These are phyloP conservation scores for Suricata suricatta DNA, from an alignment of 2,113 vertebrate species.

Conservation along the genomic window DNA sequence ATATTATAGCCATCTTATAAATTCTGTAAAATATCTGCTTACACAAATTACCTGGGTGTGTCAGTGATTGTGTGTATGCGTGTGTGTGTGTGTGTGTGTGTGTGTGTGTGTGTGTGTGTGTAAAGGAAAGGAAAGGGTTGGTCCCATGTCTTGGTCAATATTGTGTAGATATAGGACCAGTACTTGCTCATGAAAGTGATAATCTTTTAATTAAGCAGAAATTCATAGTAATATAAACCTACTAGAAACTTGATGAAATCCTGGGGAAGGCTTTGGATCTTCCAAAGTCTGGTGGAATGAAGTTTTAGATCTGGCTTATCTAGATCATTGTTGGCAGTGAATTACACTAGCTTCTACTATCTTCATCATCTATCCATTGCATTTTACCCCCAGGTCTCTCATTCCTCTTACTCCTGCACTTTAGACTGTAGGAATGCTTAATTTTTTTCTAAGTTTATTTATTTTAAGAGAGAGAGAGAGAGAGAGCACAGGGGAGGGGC, in stretches of 20 bases:
- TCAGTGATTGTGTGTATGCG: neutral
- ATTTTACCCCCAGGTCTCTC: neutral
- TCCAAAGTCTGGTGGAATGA: neutral
- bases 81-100: neutral
- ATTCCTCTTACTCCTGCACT: neutral
- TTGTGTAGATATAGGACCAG: neutral
- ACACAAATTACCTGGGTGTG: neutral
- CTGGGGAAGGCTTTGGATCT: neutral
- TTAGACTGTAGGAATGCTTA: neutral
- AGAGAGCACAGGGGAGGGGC: too few species aligned
- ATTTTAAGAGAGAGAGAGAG: too few species aligned
- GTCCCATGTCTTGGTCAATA: neutral
- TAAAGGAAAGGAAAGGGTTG: neutral
- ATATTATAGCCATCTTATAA: neutral
- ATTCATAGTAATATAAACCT: neutral
- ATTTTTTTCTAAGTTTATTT: too few species aligned
- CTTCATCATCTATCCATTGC: neutral
- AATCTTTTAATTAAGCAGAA: neutral
- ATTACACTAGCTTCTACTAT: neutral
- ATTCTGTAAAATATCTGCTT: conserved; percentile 6
- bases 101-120: neutral
- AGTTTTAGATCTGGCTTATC: neutral
- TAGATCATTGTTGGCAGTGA: neutral
- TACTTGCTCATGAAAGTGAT: neutral
- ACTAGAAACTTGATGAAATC: neutral